A percentile compares a stretch with the other conserved stretches of the same genome.
These are phyloP conservation scores for Anoplius nigerrimus DNA, from an alignment of 2,888 invertebrate species.

Conservation along the genomic window DNA sequence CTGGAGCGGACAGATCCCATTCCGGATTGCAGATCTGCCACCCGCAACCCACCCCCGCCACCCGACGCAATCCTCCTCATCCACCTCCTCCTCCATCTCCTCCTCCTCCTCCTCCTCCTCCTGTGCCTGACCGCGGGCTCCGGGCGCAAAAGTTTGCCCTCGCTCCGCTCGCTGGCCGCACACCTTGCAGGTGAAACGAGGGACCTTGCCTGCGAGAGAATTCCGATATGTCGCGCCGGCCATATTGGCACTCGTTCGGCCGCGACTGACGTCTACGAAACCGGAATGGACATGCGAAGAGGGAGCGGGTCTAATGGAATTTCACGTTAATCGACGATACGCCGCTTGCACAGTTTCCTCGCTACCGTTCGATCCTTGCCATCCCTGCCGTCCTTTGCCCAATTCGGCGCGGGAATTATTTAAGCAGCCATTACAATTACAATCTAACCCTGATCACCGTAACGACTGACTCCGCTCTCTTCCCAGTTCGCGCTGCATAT, in stretches of 20 bases:
- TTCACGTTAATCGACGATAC: background rate
- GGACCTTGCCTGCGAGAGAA: slow-evolving; percentile 46
- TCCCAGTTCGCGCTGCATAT: too few species aligned
- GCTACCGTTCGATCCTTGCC: too few species aligned
- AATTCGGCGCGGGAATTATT: too few species aligned
- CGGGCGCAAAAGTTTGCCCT: slow-evolving; percentile 66
- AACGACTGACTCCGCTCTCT: too few species aligned
- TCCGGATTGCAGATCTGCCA: slow-evolving; percentile 73
- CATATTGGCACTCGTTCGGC: slow-evolving; percentile 37
- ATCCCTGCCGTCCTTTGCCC: too few species aligned
- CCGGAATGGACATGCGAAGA: background rate
- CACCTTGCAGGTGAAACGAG: slow-evolving; percentile 70
- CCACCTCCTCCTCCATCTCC: too few species aligned
- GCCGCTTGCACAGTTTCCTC: too few species aligned
- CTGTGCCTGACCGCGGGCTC: slow-evolving; percentile 63
- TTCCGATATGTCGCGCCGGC: slow-evolving; percentile 38
- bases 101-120: slow-evolving; percentile 59
- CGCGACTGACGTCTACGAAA: background rate
- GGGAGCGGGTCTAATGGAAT: background rate
- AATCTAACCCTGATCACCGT: too few species aligned
- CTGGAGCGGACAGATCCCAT: slow-evolving; percentile 75
- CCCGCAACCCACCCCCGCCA: slow-evolving; percentile 62
- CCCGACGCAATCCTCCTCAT: too few species aligned
- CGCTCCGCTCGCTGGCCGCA: slow-evolving; percentile 50
- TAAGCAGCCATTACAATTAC: too few species aligned